phyloP scores from a whole-genome alignment of 2,888 invertebrate species.

The Microctonus hyperodae region DNA sequence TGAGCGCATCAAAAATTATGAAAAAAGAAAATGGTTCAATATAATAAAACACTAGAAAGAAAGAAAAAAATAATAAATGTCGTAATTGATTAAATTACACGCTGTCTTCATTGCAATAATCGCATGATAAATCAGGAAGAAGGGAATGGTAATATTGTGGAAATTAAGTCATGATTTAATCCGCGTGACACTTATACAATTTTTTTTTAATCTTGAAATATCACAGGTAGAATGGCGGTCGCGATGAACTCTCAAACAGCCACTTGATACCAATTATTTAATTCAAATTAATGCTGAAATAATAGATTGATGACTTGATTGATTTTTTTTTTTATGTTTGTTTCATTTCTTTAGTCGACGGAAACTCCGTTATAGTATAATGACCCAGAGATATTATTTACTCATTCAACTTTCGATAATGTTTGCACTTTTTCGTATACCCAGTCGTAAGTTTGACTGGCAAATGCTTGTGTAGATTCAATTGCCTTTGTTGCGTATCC shows the following conservation, averaged over 20 bases:
- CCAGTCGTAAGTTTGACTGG: constrained; percentile 76
- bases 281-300: constrained; percentile 55
- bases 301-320: constrained; percentile 32
- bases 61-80: background rate
- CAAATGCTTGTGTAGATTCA: constrained; percentile 73
- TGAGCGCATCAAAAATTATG: background rate
- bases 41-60: constrained; percentile 14
- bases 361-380: constrained; percentile 27
- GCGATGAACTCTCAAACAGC: constrained; percentile 43
- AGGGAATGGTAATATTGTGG: background rate
- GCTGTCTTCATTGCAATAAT: background rate
- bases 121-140: background rate
- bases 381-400: constrained; percentile 23
- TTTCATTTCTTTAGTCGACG: constrained; percentile 28
- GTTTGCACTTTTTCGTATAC: constrained; percentile 80
- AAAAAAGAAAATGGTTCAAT: constrained; percentile 10
- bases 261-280: constrained; percentile 46
- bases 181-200: constrained; percentile 43
- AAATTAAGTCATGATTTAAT: constrained; percentile 29
- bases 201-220: constrained; percentile 51
- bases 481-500: constrained; percentile 72
- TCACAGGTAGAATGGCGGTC: constrained; percentile 60
- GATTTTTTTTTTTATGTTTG: constrained; percentile 7
- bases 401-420: constrained; percentile 74
- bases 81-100: background rate